Evolutionary conservation across 1,140 invertebrate species (phyloP), one percentile per base, ranked within the genome.

Genomic region (Neodiprion lecontei): DNA sequence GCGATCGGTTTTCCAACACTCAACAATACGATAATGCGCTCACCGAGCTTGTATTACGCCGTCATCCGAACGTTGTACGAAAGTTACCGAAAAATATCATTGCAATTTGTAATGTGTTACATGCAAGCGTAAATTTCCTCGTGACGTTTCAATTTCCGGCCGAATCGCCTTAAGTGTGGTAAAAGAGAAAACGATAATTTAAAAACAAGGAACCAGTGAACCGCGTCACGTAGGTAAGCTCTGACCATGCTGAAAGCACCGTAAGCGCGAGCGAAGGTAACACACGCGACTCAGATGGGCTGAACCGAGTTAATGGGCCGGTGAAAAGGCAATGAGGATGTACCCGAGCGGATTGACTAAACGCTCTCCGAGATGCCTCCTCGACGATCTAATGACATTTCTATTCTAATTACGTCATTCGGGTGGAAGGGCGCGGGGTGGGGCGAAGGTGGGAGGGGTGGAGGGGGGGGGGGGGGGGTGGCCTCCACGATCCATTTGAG

Each of bases 281-380:
- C 28, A 40, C 28, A 40, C 28, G 53, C n/a, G 53, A 61, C 53
- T 69, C 67, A 14, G 67, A 69, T 47, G 67, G 40, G 40, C 67
- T 47, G 8, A 69, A 11, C 10, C 67, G 23, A 69, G 70, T 71
- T 40, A 71, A 71, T 71, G 70, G 47, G 48, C 70, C 70, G 70
- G 48, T 48, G 48, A 71, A 71, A 71, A 71, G 70, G 70, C 70
- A 71, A 71, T 71, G 70, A 71, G 70, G 48, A 71, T 48, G 70
- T 71, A 71, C 8, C 70, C 70, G 48, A 71, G 10, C 48, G 70
- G 48, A 71, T 71, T 50, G 70, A 48, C 70, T 14, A 40, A 69
- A 47, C 23, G 40, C 23, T 69, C 11, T 7, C 11, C 23, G 70
- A 50, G 53, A 61, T 61, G 53, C 53, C 48, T 14, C 68, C 28